Conservation (phyloP, 2,888 invertebrate species). For the Cremastinae sp. region DNA sequence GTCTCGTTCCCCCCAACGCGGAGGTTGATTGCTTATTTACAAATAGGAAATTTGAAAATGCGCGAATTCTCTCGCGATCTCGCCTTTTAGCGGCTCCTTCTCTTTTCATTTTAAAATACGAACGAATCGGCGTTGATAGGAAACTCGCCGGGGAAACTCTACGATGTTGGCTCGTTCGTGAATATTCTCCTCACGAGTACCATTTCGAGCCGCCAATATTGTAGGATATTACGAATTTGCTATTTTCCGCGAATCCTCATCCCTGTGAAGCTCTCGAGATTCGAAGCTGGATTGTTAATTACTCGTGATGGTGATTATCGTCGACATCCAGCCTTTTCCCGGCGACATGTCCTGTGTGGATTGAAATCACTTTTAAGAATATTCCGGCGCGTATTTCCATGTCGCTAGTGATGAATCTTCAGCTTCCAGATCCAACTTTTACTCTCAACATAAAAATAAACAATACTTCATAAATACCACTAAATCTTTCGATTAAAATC, state of each 20-base stretch:
- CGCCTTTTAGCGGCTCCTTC: conserved; percentile 22
- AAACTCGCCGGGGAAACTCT: conserved; percentile 53
- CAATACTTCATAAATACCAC: too few relatives aligned
- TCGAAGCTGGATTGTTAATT: conserved; percentile 80
- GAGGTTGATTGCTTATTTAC: conserved; percentile 80
- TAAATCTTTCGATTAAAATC: too few relatives aligned
- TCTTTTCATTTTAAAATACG: conserved; percentile 14
- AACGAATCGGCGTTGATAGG: conserved; percentile 46
- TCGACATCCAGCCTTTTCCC: conserved; percentile 62
- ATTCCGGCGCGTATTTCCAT: conserved; percentile 6
- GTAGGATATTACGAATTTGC: conserved; percentile 81
- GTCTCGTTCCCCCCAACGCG: conserved; percentile 51
- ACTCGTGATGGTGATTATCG: conserved; percentile 76
- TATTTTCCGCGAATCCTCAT: conserved; percentile 75
- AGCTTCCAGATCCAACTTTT: not conserved
- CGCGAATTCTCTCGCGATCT: conserved; percentile 59
- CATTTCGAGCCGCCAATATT: conserved; percentile 74
- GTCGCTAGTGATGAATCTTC: conserved; percentile 6
- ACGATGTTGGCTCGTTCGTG: conserved; percentile 53
- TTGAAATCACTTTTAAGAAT: conserved; percentile 75
- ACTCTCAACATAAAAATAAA: not conserved
- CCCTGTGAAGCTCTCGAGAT: conserved; percentile 65
- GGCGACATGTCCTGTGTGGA: conserved; percentile 64
- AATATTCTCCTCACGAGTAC: conserved; percentile 54
- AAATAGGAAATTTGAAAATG: conserved; percentile 81